phyloP scores from a whole-genome alignment of 2,888 invertebrate species.

The Acrocera orbiculus region DNA sequence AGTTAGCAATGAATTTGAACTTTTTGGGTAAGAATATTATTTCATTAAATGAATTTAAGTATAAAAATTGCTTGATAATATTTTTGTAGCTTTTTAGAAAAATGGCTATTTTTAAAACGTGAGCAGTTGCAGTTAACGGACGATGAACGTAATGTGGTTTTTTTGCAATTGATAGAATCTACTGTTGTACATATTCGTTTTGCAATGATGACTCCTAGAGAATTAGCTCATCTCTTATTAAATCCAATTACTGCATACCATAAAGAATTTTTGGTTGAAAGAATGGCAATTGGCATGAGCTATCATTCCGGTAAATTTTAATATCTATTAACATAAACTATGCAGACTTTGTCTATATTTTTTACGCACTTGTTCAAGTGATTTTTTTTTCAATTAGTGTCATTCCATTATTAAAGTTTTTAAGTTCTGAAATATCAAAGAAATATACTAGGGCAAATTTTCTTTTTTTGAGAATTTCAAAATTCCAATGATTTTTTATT shows the following conservation, averaged over 20 bases:
- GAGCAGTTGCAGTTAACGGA: slow-evolving; percentile 34
- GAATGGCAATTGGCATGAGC: slow-evolving; percentile 78
- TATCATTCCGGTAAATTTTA: slow-evolving; percentile 51
- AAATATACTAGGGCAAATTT: too few species aligned
- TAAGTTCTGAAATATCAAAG: too few species aligned
- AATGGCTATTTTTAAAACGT: slow-evolving; percentile 62
- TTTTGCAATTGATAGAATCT: slow-evolving; percentile 50
- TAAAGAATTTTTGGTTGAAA: slow-evolving; percentile 71
- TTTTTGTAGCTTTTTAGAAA: slow-evolving; percentile 43
- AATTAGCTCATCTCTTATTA: slow-evolving; percentile 64
- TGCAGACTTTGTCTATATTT: too few species aligned
- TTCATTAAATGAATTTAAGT: neutral
- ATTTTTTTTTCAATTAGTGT: too few species aligned
- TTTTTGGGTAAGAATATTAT: slow-evolving; percentile 41
- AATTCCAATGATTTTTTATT: too few species aligned
- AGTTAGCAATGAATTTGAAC: slow-evolving; percentile 70
- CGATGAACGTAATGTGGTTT: slow-evolving; percentile 39
- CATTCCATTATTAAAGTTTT: too few species aligned
- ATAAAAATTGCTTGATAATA: neutral
- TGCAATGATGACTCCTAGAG: slow-evolving; percentile 86
- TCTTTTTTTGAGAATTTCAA: too few species aligned
- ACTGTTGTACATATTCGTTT: slow-evolving; percentile 68
- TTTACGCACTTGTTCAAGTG: too few species aligned
- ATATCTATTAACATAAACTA: too few species aligned
- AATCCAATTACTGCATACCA: slow-evolving; percentile 62